Evolutionary conservation across 37 sponge, comb jelly and placozoan genomes (phyloP).

Genomic region (Aphrocallistes beatrix): DNA sequence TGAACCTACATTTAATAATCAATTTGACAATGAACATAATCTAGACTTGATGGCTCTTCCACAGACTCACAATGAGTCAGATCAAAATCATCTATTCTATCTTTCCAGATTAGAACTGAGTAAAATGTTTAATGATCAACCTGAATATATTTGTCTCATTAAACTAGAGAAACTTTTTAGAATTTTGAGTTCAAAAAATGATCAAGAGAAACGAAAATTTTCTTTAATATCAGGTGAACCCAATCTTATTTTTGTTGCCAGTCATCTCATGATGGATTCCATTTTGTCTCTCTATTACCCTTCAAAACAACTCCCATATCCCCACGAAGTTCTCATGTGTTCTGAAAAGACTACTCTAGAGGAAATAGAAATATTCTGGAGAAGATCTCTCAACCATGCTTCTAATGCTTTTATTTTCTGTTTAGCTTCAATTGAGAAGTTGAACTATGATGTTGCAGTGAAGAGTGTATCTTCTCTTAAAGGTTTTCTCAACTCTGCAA

Average conservation of each 20-base stretch:
- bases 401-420: not conserved
- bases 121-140: too few species aligned
- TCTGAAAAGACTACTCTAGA: not conserved
- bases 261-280: not conserved
- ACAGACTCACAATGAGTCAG: too few species aligned
- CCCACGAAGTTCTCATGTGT: not conserved
- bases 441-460: not conserved
- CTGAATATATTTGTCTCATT: too few species aligned
- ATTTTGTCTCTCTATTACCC: not conserved
- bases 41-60: too few species aligned
- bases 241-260: not conserved
- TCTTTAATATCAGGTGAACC: not conserved
- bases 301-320: not conserved
- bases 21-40: too few species aligned
- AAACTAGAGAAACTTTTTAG: too few species aligned
- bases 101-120: too few species aligned
- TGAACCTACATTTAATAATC: too few species aligned
- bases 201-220: too few species aligned
- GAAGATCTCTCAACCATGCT: not conserved
- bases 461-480: not conserved
- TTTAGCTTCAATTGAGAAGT: not conserved
- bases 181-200: too few species aligned
- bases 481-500: not conserved
- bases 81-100: too few species aligned
- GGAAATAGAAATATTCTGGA: conserved; percentile 1